Percentiles rank a stretch among this genome's conserved stretches.
Conservation (phyloP, 2,888 invertebrate species). For the Pseudeuparius sepicola region DNA sequence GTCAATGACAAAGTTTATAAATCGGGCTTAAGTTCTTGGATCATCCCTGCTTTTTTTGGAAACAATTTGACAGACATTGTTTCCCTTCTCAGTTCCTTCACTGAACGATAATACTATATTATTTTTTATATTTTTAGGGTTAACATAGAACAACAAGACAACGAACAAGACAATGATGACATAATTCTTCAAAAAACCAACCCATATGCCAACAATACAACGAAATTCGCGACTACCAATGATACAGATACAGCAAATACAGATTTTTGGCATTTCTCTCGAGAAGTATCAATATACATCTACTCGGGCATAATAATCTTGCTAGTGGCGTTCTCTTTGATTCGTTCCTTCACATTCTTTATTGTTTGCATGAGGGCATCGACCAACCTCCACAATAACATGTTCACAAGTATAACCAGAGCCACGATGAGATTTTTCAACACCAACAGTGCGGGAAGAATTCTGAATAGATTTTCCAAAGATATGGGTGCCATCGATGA, state of each 20-base stretch:
- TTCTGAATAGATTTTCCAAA: constrained; percentile 61
- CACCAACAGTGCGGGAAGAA: constrained; percentile 50
- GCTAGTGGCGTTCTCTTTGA: constrained; percentile 39
- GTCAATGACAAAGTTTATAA: too few species aligned
- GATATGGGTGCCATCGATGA: constrained; percentile 54
- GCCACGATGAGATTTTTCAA: constrained; percentile 60
- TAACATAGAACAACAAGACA: constrained; percentile 30
- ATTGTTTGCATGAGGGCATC: constrained; percentile 45
- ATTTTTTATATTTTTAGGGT: constrained; percentile 26
- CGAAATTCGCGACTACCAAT: constrained; percentile 7
- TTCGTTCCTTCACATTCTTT: constrained; percentile 45
- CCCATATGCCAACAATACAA: constrained; percentile 6
- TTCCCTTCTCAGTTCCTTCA: too few species aligned
- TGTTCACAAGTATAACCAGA: constrained; percentile 44
- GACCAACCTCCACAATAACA: constrained; percentile 44
- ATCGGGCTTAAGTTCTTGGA: too few species aligned
- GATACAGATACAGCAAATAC: constrained; percentile 6
- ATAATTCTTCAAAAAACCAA: constrained; percentile 1
- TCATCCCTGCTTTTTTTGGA: too few species aligned
- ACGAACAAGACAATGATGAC: background rate
- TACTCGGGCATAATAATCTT: constrained; percentile 38
- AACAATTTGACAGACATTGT: too few species aligned
- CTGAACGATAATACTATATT: background rate
- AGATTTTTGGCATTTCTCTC: constrained; percentile 34
- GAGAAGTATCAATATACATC: constrained; percentile 34